Evolutionary conservation across 2,888 invertebrate species (phyloP), one percentile per base, ranked within the genome.

Genomic region (Serrognathus titanus): DNA sequence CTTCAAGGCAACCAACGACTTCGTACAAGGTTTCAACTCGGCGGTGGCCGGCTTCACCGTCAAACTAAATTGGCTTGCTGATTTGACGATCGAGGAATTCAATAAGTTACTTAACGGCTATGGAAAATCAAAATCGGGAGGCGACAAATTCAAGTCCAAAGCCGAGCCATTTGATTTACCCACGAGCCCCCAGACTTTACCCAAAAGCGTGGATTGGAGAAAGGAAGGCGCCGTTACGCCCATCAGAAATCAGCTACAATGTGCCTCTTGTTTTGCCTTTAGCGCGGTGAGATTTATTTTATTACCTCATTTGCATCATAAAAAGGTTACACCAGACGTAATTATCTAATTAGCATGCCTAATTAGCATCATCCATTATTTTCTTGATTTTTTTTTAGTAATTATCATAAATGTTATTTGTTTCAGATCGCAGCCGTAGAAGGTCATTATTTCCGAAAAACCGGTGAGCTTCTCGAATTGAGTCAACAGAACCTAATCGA

Each of bases 401-500:
- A 48, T 48, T 2, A 10, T n/a, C 11, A 16, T 87, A 87, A 69
- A 72, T 20, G 38, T 31, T 49, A 37, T 36, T 40, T 51, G 55
- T 68, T 67, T 35, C 59, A 85, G 83, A 83, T 83, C 57, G 86
- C 82, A 8, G 78, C 83, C 4, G 66, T 83, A 13, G 83, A 83
- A 72, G 82, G 81, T 6, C 82, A 83, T 55, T 72, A 79, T 61
- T 80, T 74, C 68, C 68, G 79, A 8, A 80, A 80, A 69, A 76
- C 76, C 37, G 79, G 80, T 6, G 71, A 74, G 38, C 69, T 83
- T 12, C 72, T 78, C 2, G 80, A 81, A 37, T 70, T 84, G 10
- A 82, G 82, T 61, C 81, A 81, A 57, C 83, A 84, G 66, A 82
- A 84, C 68, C 70, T 84, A 37, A 73, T 84, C 31, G 83, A 84